Evolutionary conservation across 1,140 invertebrate genomes (phyloP), one percentile per base, ranked within the genome.

Genomic region (Aphelenchoides avenae): DNA sequence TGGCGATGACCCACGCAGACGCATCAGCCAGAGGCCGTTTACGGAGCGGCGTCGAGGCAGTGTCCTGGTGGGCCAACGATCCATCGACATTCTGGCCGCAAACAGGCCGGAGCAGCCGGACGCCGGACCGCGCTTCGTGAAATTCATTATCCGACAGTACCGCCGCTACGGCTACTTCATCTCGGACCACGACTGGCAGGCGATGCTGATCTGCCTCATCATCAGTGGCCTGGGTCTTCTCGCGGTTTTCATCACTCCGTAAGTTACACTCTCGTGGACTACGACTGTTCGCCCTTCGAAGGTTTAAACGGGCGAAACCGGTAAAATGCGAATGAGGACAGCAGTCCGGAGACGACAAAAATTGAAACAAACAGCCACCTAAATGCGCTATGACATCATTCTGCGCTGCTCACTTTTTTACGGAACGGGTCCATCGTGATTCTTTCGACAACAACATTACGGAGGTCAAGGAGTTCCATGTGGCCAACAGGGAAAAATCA

Each of bases 111-210:
- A 39, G 22, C 39, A 29, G 2, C 20, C 18, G 37, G 70, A 58
- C 33, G 57, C 41, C 47, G 75, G 72, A 13, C 71, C 71, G 6
- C 20, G 57, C n/a, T 77, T 74, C 39, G 71, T 74, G 3, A 60
- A 53, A 13, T 75, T 65, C 20, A 59, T 74, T 29, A 74, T 74
- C 41, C 42, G 61, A 24, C 33, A 51, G 24, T 74, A 66, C 61
- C 50, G 60, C 2, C 57, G 61, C 20, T 74, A 71, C 65, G 71
- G 71, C 13, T 73, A 73, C 39, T 54, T 77, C 30, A 62, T 77
- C 37, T 52, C 65, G 5, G 52, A 71, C 18, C 61, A 73, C 42
- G 67, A 71, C 15, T 73, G 71, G 75, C 53, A 58, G 31, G 74
- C 71, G 9, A 73, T 74, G 27, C 15, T 70, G 20, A 63, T 74